Base-by-base conservation (phyloP, 92 coral and sea anemone genomes). In the Palythoa grandiflora region DNA sequence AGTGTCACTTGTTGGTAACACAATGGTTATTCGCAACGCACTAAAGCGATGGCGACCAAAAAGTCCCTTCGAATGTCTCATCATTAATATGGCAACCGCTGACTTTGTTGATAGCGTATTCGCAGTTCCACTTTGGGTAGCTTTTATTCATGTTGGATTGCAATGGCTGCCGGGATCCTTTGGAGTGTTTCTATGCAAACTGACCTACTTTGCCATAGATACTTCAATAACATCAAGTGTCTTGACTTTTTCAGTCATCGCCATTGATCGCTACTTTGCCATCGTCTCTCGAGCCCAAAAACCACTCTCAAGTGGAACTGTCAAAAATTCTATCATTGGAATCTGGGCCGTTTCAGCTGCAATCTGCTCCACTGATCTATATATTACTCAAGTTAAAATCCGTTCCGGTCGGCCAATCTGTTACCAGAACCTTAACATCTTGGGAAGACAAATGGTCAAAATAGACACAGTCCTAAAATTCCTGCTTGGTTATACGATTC, bases 61-160 rank as follows among this genome's bases (percentile, higher is more conserved):
- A 73, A 61, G n/a, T 61, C 84, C 84, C 15, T 79, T 79, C 60
- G 84, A 79, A 13, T 38, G 38, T 35, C 84, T 79, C 3, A 79
- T 79, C 28, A 61, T 79, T 52, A 79, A 79, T 20, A 79, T 79
- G 84, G 84, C 84, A 39, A 38, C 72, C 72, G 84, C 84, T 59
- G 84, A 79, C 84, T 38, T 79, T 13, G n/a, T 79, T 59, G 84
- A 79, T 79, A 59, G 84, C 54, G 28, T 79, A 44, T 79, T 79
- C 16, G 84, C 73, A 38, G n/a, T 60, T 21, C 84, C 84, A 20
- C 84, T 79, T 1, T 79, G 84, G 84, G 38, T 79, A 36, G 84
- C 84, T 0, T 79, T 37, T 61, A 9, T 61, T 20, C 10, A 79
- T 15, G 16, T 79, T 9, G 38, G 55, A 3, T n/a, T 59, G 53